Percentiles rank a stretch among this genome's conserved stretches.
These are phyloP conservation scores for Eremobia ochroleuca DNA, from an alignment of 2,888 invertebrate genomes.

Conservation along the genomic window DNA sequence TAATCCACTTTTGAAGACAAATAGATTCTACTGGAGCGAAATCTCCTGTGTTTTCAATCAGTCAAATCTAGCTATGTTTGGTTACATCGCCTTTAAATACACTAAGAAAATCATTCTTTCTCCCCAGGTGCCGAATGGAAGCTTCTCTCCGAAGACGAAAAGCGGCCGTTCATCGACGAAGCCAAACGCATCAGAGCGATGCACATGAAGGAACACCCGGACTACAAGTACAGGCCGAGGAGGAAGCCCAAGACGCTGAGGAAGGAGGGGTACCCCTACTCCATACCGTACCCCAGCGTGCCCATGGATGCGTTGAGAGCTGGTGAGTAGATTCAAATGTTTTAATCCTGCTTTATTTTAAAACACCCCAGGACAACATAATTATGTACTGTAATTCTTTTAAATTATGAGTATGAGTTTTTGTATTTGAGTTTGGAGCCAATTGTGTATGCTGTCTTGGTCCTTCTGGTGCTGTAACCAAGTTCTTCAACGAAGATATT, in stretches of 20 bases:
- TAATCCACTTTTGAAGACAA: too few species aligned
- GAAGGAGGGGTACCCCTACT: slow-evolving; percentile 98
- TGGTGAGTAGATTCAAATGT: slow-evolving; percentile 92
- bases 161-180: slow-evolving; percentile 99
- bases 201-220: slow-evolving; percentile 99
- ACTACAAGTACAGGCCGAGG: slow-evolving; percentile 97
- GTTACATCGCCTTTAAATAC: not conserved
- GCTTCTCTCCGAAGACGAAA: slow-evolving; percentile 97
- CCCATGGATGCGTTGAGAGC: slow-evolving; percentile 97
- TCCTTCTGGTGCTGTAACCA: too few species aligned
- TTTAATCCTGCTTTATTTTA: too few species aligned
- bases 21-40: too few species aligned
- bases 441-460: too few species aligned
- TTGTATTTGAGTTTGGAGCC: too few species aligned
- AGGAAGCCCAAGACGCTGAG: slow-evolving; percentile 97
- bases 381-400: too few species aligned
- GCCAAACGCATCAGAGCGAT: slow-evolving; percentile 98
- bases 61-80: not conserved
- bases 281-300: slow-evolving; percentile 97
- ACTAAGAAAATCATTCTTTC: not conserved
- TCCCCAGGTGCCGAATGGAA: slow-evolving; percentile 98
- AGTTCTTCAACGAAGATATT: too few species aligned
- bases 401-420: too few species aligned
- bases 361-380: too few species aligned
- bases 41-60: too few species aligned